Evolutionary conservation across 2,888 invertebrate species (phyloP), one percentile per base, ranked within the genome.

Genomic region (Spodoptera exigua): DNA sequence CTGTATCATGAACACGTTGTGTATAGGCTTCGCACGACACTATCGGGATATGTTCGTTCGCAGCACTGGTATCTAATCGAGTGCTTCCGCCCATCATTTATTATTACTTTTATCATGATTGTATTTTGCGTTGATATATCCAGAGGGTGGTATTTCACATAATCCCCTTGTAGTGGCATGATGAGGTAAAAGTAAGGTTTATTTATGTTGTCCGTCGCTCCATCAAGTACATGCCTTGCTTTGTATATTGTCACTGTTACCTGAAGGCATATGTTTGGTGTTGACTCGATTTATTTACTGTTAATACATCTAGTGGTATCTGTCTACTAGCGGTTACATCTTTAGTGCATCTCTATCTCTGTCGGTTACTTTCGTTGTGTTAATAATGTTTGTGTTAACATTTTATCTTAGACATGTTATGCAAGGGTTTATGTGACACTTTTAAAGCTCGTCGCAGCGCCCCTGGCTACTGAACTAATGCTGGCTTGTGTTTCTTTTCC

Each of bases 141-240:
- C 85, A 68, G 86, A 87, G 90, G 92, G 92, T 93, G 93, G 92
- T 92, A 90, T 91, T 91, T 91, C 91, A 82, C 83, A 81, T 77
- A 82, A 84, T 86, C 87, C 87, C 87, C 84, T 84, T 83, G 92
- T 93, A 92, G 92, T 89, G 88, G 92, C 93, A 92, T 92, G 91
- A 79, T 79, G 81, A 82, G 85, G 83, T 82, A 76, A 82, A 79
- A 76, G 27, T 80, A 71, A 81, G 85, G 84, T 85, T 78, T 76
- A 68, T 80, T 53, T 72, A 74, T 84, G 82, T 84, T 82, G 82
- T 82, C 67, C 72, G 74, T 71, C 61, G 74, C 67, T 75, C 67
- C 83, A 77, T 62, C 84, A 78, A 83, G 80, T 76, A 79, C 81
- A 80, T 80, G 81, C 77, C 83, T 80, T 62, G 66, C 52, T 55